A percentile compares a stretch with the other conserved stretches of the same genome.
These are phyloP conservation scores for Pilophorus perplexus DNA, from an alignment of 2,888 invertebrate species.

Conservation along the genomic window DNA sequence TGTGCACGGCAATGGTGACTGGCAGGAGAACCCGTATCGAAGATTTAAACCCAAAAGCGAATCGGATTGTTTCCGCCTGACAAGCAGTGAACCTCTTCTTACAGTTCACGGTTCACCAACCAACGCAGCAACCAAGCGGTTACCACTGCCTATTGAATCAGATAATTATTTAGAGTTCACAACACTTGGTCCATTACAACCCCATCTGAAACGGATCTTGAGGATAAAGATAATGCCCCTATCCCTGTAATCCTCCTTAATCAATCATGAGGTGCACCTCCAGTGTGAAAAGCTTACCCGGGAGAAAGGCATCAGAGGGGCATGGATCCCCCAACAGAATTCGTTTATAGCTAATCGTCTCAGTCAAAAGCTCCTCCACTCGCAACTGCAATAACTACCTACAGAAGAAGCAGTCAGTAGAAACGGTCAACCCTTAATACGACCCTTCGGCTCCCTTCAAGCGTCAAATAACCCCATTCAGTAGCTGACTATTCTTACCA, in stretches of 20 bases:
- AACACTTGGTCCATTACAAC: slow-evolving; percentile 2
- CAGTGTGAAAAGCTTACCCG: too few species aligned
- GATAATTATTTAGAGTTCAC: slow-evolving; percentile 14
- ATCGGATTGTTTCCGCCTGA: slow-evolving; percentile 36
- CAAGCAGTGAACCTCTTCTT: slow-evolving; percentile 23
- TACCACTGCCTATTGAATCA: slow-evolving; percentile 35
- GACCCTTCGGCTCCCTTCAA: too few species aligned
- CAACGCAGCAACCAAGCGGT: slow-evolving; percentile 8
- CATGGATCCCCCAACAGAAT: too few species aligned
- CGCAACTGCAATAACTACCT: too few species aligned
- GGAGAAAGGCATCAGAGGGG: too few species aligned
- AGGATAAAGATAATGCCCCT: not conserved
- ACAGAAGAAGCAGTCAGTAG: too few species aligned
- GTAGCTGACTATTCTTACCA: too few species aligned
- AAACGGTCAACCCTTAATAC: too few species aligned
- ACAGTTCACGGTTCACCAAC: slow-evolving; percentile 33
- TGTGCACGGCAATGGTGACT: not conserved
- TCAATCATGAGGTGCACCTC: slow-evolving; percentile 1
- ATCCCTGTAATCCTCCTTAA: not conserved
- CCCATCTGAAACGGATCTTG: not conserved
- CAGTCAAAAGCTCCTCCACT: too few species aligned
- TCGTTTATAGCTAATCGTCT: too few species aligned
- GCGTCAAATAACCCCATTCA: too few species aligned
- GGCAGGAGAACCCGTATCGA: slow-evolving; percentile 5
- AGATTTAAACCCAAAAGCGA: slow-evolving; percentile 32